Conservation (phyloP, 1,140 invertebrate species). For the Hylaeus volcanicus region DNA sequence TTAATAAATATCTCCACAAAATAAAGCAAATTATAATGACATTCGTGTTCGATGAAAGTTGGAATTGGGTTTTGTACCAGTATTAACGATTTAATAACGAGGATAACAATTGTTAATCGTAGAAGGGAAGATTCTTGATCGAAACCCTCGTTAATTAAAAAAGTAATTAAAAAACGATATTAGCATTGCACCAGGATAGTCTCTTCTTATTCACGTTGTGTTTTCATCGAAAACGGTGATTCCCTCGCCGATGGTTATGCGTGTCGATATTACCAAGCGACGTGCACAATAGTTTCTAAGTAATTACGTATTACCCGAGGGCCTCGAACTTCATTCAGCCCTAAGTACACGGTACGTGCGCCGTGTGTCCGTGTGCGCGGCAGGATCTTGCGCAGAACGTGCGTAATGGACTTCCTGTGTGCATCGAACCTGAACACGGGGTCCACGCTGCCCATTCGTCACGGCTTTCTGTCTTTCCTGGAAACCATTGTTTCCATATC, state of each 20-base stretch:
- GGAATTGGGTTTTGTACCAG: too few relatives aligned
- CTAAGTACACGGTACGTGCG: slow-evolving; percentile 55
- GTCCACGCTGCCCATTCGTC: slow-evolving; percentile 68
- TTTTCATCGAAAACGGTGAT: background rate
- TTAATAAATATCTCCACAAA: too few relatives aligned
- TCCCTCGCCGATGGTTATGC: slow-evolving; percentile 1
- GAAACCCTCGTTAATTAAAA: too few relatives aligned
- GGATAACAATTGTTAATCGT: too few relatives aligned
- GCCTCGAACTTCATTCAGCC: slow-evolving; percentile 42
- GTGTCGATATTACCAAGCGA: slow-evolving; percentile 24
- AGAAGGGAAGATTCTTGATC: too few relatives aligned
- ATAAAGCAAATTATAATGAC: too few relatives aligned
- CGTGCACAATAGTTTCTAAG: slow-evolving; percentile 31
- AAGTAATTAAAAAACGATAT: too few relatives aligned
- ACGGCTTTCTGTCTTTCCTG: slow-evolving; percentile 56
- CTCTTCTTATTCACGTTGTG: too few relatives aligned
- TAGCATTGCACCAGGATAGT: too few relatives aligned
- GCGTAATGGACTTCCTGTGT: slow-evolving; percentile 73
- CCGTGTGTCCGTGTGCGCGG: slow-evolving; percentile 44
- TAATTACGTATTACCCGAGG: slow-evolving; percentile 40
- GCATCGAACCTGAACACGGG: slow-evolving; percentile 74
- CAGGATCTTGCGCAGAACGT: slow-evolving; percentile 63
- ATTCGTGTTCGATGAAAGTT: too few relatives aligned
- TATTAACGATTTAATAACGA: too few relatives aligned
- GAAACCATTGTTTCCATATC: slow-evolving; percentile 28